Evolutionary conservation across 1,140 invertebrate species (phyloP), one percentile per base, ranked within the genome.

Genomic region (Drosophila littoralis): DNA sequence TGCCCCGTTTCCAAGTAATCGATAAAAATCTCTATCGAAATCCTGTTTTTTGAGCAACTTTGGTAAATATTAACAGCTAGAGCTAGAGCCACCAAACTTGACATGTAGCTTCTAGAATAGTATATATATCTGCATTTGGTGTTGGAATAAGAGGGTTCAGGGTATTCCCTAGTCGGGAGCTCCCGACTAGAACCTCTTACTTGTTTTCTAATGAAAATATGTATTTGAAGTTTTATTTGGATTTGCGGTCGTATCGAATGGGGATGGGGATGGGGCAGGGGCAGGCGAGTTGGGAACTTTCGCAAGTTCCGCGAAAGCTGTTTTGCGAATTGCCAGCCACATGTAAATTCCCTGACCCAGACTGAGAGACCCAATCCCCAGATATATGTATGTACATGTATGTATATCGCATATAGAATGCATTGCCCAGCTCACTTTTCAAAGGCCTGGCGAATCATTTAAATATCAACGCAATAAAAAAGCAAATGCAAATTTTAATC

Each of bases 271-370:
- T n/a, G n/a, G n/a, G n/a, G n/a, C n/a, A n/a, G 38, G 12, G 38
- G 32, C 4, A 9, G 12, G 10, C 43, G 43, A 50, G 52, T 17
- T 51, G 57, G 42, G 8, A 48, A 60, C 50, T 61, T 68, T 69
- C 65, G 65, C 65, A 77, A 75, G 81, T 81, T 85, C 48, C 75
- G 77, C 77, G 69, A 77, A 85, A 85, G 65, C 85, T 84, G 81
- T 81, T 84, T 77, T 81, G 69, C 66, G 77, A 83, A 77, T 84
- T 76, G 66, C 59, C 74, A 72, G 54, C 65, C 50, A 69, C 57
- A 74, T 75, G 72, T 54, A 74, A 74, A 74, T 68, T 74, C 66
- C 52, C 66, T 35, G 63, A 42, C 48, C 15, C 42, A 55, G 15
- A 40, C 40, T 45, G 45, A 28, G 38, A 57, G 33, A 28, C 17